Percentiles rank a stretch among this genome's conserved stretches.
Conservation (phyloP, 2,797 vertebrate genomes). For the Danio choprae region DNA sequence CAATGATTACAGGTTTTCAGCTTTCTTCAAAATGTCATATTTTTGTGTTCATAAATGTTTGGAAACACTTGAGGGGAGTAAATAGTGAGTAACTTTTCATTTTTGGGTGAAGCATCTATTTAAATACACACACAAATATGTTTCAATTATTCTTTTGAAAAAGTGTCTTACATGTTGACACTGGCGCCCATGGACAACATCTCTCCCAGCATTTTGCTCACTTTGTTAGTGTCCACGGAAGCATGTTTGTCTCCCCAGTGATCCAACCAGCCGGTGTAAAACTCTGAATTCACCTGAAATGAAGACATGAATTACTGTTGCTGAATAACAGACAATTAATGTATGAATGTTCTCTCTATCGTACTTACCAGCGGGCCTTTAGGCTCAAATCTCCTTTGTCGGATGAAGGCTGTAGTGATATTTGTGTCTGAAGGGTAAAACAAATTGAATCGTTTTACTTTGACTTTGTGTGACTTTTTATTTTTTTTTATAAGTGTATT, state of each 20-base stretch:
- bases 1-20: too few species aligned
- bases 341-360: background rate
- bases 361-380: conserved; percentile 88
- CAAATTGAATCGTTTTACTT: background rate
- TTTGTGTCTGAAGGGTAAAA: conserved; percentile 80
- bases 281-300: conserved; percentile 95
- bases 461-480: background rate
- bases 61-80: too few species aligned
- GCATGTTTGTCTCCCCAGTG: conserved; percentile 92
- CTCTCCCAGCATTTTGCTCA: conserved; percentile 81
- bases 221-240: conserved; percentile 68
- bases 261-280: conserved; percentile 98
- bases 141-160: background rate
- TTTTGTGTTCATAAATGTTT: too few species aligned
- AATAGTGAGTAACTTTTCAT: too few species aligned
- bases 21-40: too few species aligned
- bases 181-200: conserved; percentile 91
- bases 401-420: conserved; percentile 81
- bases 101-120: too few species aligned
- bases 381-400: conserved; percentile 86
- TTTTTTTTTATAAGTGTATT: too few species aligned
- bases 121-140: too few species aligned
- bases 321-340: background rate
- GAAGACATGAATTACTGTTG: background rate
- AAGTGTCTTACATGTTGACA: conserved; percentile 89